These are phyloP conservation scores for Meganola albula DNA, from an alignment of 2,888 invertebrate genomes.

Conservation along the genomic window DNA sequence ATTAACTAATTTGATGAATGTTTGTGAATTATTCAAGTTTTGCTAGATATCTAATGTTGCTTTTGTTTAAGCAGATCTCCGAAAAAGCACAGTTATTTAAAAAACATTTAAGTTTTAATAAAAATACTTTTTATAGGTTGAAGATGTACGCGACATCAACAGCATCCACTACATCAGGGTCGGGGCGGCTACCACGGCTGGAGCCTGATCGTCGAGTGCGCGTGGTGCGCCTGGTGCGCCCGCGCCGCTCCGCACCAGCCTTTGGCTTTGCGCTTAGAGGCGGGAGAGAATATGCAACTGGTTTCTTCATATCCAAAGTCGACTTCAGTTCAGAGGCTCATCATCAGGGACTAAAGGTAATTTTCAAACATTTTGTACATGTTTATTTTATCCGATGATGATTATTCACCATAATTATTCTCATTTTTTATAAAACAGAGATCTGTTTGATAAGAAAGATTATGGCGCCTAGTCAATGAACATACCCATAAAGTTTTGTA, in stretches of 20 bases:
- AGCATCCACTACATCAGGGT: constrained; percentile 61
- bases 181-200: constrained; percentile 43
- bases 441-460: too few relatives aligned
- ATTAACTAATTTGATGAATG: too few relatives aligned
- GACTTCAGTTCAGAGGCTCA: constrained; percentile 92
- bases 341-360: constrained; percentile 91
- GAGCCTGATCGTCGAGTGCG: constrained; percentile 55
- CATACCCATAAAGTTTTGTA: too few relatives aligned
- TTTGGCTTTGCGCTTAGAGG: constrained; percentile 91
- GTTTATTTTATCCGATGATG: too few relatives aligned
- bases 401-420: too few relatives aligned
- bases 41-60: too few relatives aligned
- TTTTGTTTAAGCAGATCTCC: too few relatives aligned
- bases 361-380: too few relatives aligned
- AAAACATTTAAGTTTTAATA: background rate
- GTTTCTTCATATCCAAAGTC: constrained; percentile 93
- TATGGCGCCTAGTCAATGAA: too few relatives aligned
- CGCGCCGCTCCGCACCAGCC: constrained; percentile 74
- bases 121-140: constrained; percentile 24
- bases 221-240: constrained; percentile 60
- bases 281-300: constrained; percentile 93
- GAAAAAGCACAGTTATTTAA: too few relatives aligned
- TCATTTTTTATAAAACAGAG: too few relatives aligned
- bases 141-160: constrained; percentile 63
- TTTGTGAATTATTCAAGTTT: too few relatives aligned